Evolutionary conservation across 2,797 vertebrate species (phyloP), one percentile per base, ranked within the genome.

Genomic region (Rousettus madagascariensis): DNA sequence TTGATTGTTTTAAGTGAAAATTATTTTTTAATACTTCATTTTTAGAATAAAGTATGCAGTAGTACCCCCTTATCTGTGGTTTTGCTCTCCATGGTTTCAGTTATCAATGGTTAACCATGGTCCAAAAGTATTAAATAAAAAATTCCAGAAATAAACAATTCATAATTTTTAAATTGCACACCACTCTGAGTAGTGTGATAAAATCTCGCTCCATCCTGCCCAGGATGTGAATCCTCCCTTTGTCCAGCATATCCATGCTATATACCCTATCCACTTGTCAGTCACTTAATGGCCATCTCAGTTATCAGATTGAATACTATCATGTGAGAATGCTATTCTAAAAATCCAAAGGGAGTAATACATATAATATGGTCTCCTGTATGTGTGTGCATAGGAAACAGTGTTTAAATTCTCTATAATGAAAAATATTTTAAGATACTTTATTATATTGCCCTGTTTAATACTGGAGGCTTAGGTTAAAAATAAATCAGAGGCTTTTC

Each of bases 331-430:
- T 61, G n/a, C 36, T 30, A 30, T 63, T 85, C 41, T 91, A 92
- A 78, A 96, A 88, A 33, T 63, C 63, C 36, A 71, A 84, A 85
- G 53, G 30, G 12, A 90, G 17, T 33, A 88, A 86, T 92, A 30
- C 22, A n/a, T 61, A 43, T 26, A 84, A 19, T 82, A 55, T 55
- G 30, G 77, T 91, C 43, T 85, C 33, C 6, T 26, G 17, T 71
- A 3, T 51, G 15, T 82, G 26, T 28, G 17, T 57, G 8, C 79
- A 10, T 41, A 86, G n/a, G 59, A 89, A 91, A 89, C 69, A 77
- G 33, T 82, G n/a, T 85, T 91, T 84, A 84, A 97, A 90, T 80
- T 95, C 46, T 87, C n/a, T 49, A 94, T 8, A 86, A 8, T 69
- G 80, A 82, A 91, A 96, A 88, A 20, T 38, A 55, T 43, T 90